A percentile compares a stretch with the other conserved stretches of the same genome.
Conservation (phyloP, 2,797 vertebrate genomes). For the Hybognathus amarus region DNA sequence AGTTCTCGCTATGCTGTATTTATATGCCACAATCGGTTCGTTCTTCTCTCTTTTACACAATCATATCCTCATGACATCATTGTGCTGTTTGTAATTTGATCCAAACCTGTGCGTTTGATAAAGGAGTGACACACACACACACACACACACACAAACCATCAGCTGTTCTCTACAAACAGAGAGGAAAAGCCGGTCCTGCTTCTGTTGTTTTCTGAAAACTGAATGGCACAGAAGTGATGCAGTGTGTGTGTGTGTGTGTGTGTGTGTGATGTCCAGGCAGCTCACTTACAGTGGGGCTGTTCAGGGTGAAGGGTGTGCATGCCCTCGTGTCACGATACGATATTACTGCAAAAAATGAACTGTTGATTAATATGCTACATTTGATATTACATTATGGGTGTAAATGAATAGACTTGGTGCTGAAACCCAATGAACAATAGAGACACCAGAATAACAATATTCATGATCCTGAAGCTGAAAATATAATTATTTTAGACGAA, state of each 20-base stretch:
- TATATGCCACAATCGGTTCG: no score
- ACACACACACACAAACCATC: not conserved
- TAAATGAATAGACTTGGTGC: no score
- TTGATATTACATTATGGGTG: no score
- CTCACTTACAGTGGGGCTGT: constrained; percentile 56
- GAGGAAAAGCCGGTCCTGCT: constrained; percentile 50
- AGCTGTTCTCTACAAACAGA: constrained; percentile 18
- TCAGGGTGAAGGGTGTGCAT: constrained; percentile 56
- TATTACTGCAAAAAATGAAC: no score
- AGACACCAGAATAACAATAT: no score
- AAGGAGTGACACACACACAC: no score
- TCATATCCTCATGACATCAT: not conserved
- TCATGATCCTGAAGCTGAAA: no score
- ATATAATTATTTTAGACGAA: no score
- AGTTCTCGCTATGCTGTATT: not conserved
- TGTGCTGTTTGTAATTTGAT: constrained; percentile 21
- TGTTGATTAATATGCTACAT: no score
- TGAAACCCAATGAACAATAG: no score
- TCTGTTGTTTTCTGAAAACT: not conserved
- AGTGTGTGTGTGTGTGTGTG: constrained; percentile 21
- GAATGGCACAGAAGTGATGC: not conserved
- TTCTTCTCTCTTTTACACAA: not conserved
- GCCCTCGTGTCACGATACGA: no score
- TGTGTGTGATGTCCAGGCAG: no score
- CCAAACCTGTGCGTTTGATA: not conserved